Evolutionary conservation across 1,140 invertebrate species (phyloP).

Genomic region (Whitmania pigra): DNA sequence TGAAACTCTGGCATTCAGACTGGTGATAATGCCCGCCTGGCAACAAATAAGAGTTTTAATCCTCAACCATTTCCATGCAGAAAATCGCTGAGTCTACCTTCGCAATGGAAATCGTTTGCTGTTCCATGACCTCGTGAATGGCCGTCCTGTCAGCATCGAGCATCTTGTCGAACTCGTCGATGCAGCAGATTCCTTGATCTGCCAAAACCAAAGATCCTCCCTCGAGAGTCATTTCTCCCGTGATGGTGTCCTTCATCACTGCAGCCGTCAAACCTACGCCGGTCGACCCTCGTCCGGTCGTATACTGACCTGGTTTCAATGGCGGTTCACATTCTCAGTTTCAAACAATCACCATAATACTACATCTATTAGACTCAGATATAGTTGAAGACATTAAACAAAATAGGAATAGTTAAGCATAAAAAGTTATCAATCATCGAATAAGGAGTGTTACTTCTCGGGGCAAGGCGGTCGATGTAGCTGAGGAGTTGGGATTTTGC

Average conservation of each 20-base stretch:
- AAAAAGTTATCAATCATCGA: background rate
- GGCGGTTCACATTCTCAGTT: no score
- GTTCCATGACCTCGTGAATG: conserved; percentile 98
- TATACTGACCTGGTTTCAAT: conserved; percentile 62
- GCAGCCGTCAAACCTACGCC: conserved; percentile 96
- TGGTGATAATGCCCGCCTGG: conserved; percentile 91
- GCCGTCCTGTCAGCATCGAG: conserved; percentile 85
- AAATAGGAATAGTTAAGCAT: background rate
- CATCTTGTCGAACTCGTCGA: conserved; percentile 99
- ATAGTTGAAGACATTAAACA: background rate
- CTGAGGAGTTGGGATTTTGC: conserved; percentile 92
- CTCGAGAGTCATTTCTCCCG: conserved; percentile 91
- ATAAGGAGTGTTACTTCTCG: conserved; percentile 54
- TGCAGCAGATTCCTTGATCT: conserved; percentile 86
- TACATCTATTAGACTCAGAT: no score
- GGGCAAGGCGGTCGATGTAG: conserved; percentile 83
- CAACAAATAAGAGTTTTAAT: conserved; percentile 26
- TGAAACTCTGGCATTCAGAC: conserved; percentile 85
- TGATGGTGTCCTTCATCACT: conserved; percentile 91
- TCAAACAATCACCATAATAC: no score
- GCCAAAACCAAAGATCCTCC: conserved; percentile 95
- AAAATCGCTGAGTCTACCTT: conserved; percentile 51
- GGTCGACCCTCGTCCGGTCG: conserved; percentile 88
- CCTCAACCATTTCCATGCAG: no score
- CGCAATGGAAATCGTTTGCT: conserved; percentile 98